A percentile compares a stretch with the other conserved stretches of the same genome.
These are phyloP conservation scores for Tenodera sinensis DNA, from an alignment of 2,888 invertebrate genomes.

Conservation along the genomic window DNA sequence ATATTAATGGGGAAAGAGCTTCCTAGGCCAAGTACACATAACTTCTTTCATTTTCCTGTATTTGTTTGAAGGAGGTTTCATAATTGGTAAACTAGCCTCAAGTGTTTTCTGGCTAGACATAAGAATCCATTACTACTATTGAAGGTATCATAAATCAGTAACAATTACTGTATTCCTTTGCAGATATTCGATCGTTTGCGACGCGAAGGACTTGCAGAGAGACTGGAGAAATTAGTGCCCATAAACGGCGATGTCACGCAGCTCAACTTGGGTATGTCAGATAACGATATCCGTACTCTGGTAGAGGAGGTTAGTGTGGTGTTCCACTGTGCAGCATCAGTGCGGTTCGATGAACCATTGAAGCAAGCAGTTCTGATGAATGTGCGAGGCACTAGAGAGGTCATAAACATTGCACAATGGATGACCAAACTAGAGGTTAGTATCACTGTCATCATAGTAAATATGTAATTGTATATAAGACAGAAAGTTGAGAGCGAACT, in stretches of 20 bases:
- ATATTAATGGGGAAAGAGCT: too few relatives aligned
- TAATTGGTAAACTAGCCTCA: too few relatives aligned
- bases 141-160: too few relatives aligned
- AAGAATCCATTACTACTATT: too few relatives aligned
- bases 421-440: background rate
- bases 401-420: background rate
- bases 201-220: background rate
- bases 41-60: too few relatives aligned
- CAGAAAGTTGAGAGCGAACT: too few relatives aligned
- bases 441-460: background rate
- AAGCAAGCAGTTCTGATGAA: constrained; percentile 71
- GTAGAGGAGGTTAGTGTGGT: constrained; percentile 65
- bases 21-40: too few relatives aligned
- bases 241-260: constrained; percentile 69
- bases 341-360: constrained; percentile 76
- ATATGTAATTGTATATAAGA: too few relatives aligned
- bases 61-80: too few relatives aligned
- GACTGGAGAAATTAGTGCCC: constrained; percentile 53
- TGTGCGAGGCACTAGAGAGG: constrained; percentile 36
- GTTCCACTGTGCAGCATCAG: constrained; percentile 79
- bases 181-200: background rate
- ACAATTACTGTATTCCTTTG: background rate
- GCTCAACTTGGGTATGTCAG: constrained; percentile 65
- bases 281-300: constrained; percentile 48
- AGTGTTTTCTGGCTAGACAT: too few relatives aligned